Evolutionary conservation across 2,888 invertebrate species (phyloP).

Genomic region (Esperia sulphurella): DNA sequence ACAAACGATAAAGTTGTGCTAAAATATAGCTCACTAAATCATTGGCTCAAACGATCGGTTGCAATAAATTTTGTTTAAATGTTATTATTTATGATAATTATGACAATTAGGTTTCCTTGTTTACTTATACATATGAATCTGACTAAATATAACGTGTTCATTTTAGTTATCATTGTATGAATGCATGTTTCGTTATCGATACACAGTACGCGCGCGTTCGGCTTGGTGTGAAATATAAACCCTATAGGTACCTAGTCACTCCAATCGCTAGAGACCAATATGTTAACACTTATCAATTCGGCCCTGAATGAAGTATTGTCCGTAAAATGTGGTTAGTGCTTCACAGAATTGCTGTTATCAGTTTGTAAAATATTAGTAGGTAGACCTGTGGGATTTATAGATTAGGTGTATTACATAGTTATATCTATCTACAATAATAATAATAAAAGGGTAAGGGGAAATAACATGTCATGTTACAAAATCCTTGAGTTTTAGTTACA

Average conservation of each 20-base stretch:
- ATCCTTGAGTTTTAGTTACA: too few relatives aligned
- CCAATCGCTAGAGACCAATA: background rate
- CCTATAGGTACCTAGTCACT: background rate
- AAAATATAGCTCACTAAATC: too few relatives aligned
- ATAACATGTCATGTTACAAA: too few relatives aligned
- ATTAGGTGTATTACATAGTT: too few relatives aligned
- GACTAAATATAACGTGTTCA: background rate
- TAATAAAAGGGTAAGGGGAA: too few relatives aligned
- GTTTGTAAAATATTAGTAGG: background rate
- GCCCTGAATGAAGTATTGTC: background rate
- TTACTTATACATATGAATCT: too few relatives aligned
- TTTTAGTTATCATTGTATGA: background rate
- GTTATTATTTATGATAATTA: too few relatives aligned
- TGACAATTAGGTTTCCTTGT: too few relatives aligned
- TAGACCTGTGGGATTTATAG: too few relatives aligned
- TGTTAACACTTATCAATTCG: background rate
- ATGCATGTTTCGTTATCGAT: background rate
- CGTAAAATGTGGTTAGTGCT: background rate
- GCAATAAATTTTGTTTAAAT: too few relatives aligned
- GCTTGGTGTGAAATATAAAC: slow-evolving; percentile 20
- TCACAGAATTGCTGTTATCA: background rate
- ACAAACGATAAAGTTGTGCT: background rate
- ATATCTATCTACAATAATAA: too few relatives aligned
- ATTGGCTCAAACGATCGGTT: too few relatives aligned
- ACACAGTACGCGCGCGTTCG: slow-evolving; percentile 17